phyloP scores from a whole-genome alignment of 2,797 vertebrate genomes.

The Brachyrhaphis roseni region DNA sequence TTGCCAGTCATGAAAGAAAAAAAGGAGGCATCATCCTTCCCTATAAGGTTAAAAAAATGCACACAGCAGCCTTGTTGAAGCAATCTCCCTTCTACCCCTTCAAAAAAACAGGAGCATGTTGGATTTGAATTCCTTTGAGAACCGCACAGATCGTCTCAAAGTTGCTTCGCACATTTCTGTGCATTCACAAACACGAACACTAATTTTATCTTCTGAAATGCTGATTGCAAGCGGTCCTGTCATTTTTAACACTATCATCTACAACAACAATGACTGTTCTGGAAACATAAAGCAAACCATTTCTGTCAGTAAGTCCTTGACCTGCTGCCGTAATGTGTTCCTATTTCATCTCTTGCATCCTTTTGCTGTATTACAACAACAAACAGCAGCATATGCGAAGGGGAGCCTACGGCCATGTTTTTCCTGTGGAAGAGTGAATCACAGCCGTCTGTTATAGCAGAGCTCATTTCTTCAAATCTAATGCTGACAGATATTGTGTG shows the following conservation, averaged over 20 bases:
- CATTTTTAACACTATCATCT: neutral
- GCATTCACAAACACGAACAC: neutral
- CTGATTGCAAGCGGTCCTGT: conserved; percentile 6
- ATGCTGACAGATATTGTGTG: conserved; percentile 36
- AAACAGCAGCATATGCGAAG: conserved; percentile 21
- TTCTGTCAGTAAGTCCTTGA: conserved; percentile 3
- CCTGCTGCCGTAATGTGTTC: conserved; percentile 9
- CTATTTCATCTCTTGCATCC: conserved; percentile 2
- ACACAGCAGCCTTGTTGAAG: neutral
- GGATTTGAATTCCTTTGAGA: neutral
- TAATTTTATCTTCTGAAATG: neutral
- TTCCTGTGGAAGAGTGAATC: conserved; percentile 16
- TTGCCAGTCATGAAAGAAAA: neutral
- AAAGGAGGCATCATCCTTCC: neutral
- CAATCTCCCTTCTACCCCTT: neutral
- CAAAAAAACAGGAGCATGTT: neutral
- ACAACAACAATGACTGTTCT: neutral
- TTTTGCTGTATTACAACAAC: conserved; percentile 9
- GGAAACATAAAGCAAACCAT: neutral
- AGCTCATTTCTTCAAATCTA: conserved; percentile 25
- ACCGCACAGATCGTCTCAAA: too few species aligned
- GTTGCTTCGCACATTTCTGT: neutral
- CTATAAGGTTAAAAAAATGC: neutral
- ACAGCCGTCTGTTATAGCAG: conserved; percentile 20
- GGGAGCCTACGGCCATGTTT: conserved; percentile 13